These are phyloP conservation scores for Cerastoderma edule DNA, from an alignment of 2,888 invertebrate species.

Conservation along the genomic window DNA sequence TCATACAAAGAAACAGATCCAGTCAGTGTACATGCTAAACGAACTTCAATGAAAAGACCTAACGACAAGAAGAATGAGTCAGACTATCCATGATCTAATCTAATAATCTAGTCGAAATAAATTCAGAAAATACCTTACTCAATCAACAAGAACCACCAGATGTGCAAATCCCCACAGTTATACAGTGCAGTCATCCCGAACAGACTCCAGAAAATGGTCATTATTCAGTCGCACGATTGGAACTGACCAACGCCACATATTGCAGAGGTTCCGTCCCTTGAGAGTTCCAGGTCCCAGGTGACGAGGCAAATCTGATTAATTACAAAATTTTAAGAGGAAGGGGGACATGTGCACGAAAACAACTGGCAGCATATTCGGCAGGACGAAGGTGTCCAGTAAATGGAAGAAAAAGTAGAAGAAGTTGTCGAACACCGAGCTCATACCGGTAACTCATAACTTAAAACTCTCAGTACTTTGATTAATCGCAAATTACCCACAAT, in stretches of 20 bases:
- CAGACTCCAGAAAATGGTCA: too few species aligned
- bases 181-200: too few species aligned
- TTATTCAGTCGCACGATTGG: too few species aligned
- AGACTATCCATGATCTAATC: neutral
- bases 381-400: neutral
- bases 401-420: neutral
- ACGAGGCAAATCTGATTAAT: neutral
- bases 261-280: neutral
- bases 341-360: neutral
- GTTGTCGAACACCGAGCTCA: neutral
- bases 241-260: neutral
- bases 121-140: neutral
- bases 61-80: neutral
- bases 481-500: slow-evolving; percentile 50
- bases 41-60: too few species aligned
- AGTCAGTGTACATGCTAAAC: neutral
- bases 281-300: neutral
- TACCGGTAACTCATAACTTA: too few species aligned
- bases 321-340: neutral
- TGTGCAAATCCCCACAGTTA: neutral
- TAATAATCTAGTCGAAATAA: neutral
- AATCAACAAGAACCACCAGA: neutral
- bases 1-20: neutral
- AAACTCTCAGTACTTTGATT: slow-evolving; percentile 17
- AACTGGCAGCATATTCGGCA: slow-evolving; percentile 1